Percentiles rank a stretch among this genome's conserved stretches.
These are phyloP conservation scores for Mastomys coucha DNA, from an alignment of 2,113 vertebrate species.

Conservation along the genomic window DNA sequence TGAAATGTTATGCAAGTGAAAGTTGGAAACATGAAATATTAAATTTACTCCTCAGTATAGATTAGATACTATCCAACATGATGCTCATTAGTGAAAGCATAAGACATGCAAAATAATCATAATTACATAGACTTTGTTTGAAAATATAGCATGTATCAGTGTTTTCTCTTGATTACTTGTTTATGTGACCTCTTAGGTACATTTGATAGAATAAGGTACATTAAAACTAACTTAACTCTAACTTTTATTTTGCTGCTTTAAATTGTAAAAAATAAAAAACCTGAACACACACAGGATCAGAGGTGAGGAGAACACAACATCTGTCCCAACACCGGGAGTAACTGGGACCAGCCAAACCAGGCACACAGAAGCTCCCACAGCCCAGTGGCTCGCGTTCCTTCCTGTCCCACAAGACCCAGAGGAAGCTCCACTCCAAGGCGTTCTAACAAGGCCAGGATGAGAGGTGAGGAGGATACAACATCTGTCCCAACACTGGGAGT, in stretches of 20 bases:
- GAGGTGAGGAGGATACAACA: too few species aligned
- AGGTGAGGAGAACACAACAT: too few species aligned
- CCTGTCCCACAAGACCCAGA: too few species aligned
- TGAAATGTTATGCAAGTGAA: not conserved
- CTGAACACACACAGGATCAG: too few species aligned
- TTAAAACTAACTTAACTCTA: not conserved
- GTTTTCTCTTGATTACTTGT: not conserved
- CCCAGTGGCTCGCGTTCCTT: too few species aligned
- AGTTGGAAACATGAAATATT: not conserved
- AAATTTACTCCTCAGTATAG: not conserved
- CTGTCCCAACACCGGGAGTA: too few species aligned
- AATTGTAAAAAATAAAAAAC: not conserved
- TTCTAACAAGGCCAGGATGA: too few species aligned
- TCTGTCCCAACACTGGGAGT: too few species aligned
- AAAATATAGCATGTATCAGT: not conserved
- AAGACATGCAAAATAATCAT: not conserved
- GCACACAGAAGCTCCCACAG: too few species aligned
- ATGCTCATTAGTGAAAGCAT: not conserved
- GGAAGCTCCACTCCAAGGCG: too few species aligned
- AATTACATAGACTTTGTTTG: not conserved
- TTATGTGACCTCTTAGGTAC: not conserved
- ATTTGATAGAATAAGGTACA: not conserved
- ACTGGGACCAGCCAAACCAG: too few species aligned
- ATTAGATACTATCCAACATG: not conserved
- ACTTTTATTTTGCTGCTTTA: not conserved